Evolutionary conservation across 1,140 invertebrate species (phyloP), one percentile per base, ranked within the genome.

Genomic region (Drosophila takahashii): DNA sequence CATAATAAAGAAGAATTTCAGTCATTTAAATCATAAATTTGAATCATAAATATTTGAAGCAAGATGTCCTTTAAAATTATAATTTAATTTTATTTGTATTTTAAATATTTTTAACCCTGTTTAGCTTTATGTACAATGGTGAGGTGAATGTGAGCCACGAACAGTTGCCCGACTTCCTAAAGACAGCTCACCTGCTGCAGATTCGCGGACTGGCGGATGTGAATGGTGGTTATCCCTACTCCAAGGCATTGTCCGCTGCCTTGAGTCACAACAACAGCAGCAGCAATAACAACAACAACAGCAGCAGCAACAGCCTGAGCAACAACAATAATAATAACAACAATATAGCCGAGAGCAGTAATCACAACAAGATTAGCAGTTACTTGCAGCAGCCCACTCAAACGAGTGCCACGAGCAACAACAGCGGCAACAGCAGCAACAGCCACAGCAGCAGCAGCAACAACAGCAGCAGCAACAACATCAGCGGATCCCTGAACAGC

Each of bases 91-190:
- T 22, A 41, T 6, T 34, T 9, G 37, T 15, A 37, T 44, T 10
- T 45, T 13, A 26, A 2, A n/a, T 11, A 2, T 9, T 3, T 13
- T 2, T 22, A 22, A 10, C 4, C 1, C 57, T 6, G 4, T 45
- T 22, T 81, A 95, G 95, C 92, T 98, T 98, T 93, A 98, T 98
- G 97, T 98, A 98, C 92, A 96, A 97, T 92, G 97, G 97, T 42
- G 97, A 98, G 93, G 97, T 98, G 4, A 96, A 97, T 92, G 96
- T 98, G 69, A 96, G 96, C 47, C 96, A 98, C 91, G 97, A 98
- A 84, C 96, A 98, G 81, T 93, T 98, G 72, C 94, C 95, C 57
- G 96, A 97, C 81, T 97, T 98, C 92, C 93, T 98, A 61, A 96
- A 97, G 92, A 97, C 97, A 41, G 97, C 97, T 26, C 97, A 98